phyloP scores from a whole-genome alignment of 2,797 vertebrate genomes.

The Basileuterus tristriatus region DNA sequence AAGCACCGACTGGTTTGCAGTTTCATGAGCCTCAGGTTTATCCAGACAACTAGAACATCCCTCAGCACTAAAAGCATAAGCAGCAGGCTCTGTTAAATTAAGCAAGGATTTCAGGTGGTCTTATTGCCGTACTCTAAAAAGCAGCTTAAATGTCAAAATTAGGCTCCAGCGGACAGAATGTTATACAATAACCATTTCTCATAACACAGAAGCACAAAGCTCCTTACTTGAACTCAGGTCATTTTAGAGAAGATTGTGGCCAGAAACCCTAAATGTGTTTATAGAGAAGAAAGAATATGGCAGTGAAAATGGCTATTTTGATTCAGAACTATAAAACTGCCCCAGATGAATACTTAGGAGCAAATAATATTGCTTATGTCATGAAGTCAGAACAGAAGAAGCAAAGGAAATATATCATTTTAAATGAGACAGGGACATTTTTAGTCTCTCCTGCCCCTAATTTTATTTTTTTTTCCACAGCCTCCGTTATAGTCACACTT shows the following conservation, averaged over 20 bases:
- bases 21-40: not conserved
- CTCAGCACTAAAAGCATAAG: not conserved
- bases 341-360: not conserved
- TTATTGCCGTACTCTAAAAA: not conserved
- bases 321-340: not conserved
- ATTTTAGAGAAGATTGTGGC: not conserved
- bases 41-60: not conserved
- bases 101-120: not conserved
- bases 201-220: not conserved
- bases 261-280: not conserved
- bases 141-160: not conserved
- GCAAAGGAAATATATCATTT: not conserved
- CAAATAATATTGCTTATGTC: not conserved
- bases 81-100: not conserved
- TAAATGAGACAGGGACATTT: not conserved
- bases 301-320: not conserved
- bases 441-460: not conserved
- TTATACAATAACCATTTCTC: not conserved
- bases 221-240: not conserved
- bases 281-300: not conserved
- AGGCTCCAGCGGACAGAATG: not conserved
- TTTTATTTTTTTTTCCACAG: not conserved
- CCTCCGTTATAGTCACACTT: not conserved
- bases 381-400: not conserved
- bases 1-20: not conserved